A percentile compares a stretch with the other conserved stretches of the same genome.
Conservation (phyloP, 2,888 invertebrate species). For the Melinopterus prodromus region DNA sequence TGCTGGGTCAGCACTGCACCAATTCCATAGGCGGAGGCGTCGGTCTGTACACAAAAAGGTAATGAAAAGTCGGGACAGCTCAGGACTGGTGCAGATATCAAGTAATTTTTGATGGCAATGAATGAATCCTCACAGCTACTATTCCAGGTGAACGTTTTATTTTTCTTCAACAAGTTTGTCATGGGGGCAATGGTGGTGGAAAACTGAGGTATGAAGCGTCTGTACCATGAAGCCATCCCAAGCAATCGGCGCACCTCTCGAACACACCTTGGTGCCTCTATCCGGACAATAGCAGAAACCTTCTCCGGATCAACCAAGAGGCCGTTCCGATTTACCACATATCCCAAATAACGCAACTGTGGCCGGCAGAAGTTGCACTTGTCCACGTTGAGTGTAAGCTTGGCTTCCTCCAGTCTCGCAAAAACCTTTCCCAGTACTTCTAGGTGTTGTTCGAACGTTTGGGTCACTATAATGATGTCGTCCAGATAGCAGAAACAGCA, state of each 20-base stretch:
- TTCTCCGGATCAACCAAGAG: slow-evolving; percentile 28
- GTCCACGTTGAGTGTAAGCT: slow-evolving; percentile 43
- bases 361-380: slow-evolving; percentile 46
- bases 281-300: slow-evolving; percentile 32
- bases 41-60: slow-evolving; percentile 43
- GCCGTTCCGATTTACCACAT: slow-evolving; percentile 44
- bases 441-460: slow-evolving; percentile 31
- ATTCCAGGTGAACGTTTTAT: slow-evolving; percentile 22
- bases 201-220: slow-evolving; percentile 31
- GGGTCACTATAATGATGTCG: slow-evolving; percentile 15
- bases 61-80: slow-evolving; percentile 29
- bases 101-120: slow-evolving; percentile 24
- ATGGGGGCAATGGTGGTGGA: background rate
- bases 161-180: too few relatives aligned
- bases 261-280: slow-evolving; percentile 44
- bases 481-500: slow-evolving; percentile 39
- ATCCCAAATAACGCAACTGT: slow-evolving; percentile 48
- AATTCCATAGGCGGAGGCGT: slow-evolving; percentile 41
- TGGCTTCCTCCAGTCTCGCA: slow-evolving; percentile 33
- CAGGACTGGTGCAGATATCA: slow-evolving; percentile 32
- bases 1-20: slow-evolving; percentile 42
- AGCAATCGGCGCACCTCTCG: slow-evolving; percentile 44
- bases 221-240: slow-evolving; percentile 40
- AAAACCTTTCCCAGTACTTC: slow-evolving; percentile 36
- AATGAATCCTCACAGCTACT: slow-evolving; percentile 30